Conservation (phyloP, 2,797 vertebrate genomes). For the Anguilla megastoma region DNA sequence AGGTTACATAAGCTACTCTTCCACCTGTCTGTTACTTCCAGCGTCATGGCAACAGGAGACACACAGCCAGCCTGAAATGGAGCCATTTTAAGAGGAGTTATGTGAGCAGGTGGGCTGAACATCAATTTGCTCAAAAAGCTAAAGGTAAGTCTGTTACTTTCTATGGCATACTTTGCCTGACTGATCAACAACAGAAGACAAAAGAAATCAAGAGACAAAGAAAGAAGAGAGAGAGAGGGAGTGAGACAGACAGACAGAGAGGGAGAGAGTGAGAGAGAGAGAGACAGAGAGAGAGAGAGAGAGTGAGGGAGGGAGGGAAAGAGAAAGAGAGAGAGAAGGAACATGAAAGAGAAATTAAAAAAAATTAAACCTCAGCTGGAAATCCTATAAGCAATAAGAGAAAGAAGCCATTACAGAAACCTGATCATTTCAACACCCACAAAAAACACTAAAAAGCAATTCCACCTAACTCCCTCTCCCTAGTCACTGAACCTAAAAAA, state of each 20-base stretch:
- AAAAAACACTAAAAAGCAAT: neutral
- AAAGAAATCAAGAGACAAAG: neutral
- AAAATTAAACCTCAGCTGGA: neutral
- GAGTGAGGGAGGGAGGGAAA: too few species aligned
- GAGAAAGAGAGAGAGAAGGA: neutral
- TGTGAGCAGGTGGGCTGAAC: neutral
- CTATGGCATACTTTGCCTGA: constrained; percentile 12
- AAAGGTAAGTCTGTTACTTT: constrained; percentile 24
- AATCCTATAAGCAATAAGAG: neutral
- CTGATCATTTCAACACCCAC: neutral
- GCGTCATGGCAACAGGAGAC: neutral
- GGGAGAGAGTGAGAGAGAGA: too few species aligned
- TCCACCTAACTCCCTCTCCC: neutral
- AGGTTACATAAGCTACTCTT: neutral
- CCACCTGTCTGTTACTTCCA: neutral
- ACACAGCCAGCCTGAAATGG: constrained; percentile 10
- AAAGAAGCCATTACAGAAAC: neutral
- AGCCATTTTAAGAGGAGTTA: neutral
- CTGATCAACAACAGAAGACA: constrained; percentile 12
- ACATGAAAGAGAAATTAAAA: neutral
- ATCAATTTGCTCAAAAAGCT: constrained; percentile 21
- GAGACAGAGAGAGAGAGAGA: too few species aligned
- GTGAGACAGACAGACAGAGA: too few species aligned
- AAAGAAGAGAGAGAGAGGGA: neutral
- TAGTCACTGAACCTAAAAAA: neutral